phyloP scores from a whole-genome alignment of 2,888 invertebrate species.

The Parnassius apollo region DNA sequence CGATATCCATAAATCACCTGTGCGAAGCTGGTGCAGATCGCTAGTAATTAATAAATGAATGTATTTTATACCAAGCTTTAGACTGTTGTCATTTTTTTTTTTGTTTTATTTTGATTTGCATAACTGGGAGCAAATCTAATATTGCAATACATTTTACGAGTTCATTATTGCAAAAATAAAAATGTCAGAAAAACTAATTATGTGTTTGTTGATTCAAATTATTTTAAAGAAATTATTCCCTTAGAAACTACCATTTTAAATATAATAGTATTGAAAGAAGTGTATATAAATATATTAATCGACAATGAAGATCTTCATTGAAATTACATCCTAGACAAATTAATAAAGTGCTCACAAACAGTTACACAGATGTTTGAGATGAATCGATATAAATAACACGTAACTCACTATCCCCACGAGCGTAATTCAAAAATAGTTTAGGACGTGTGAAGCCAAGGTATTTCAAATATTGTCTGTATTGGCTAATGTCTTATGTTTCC shows the following conservation, averaged over 20 bases:
- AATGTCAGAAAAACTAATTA: too few relatives aligned
- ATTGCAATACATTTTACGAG: too few relatives aligned
- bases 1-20: too few relatives aligned
- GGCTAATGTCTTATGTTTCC: constrained; percentile 23
- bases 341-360: constrained; percentile 34
- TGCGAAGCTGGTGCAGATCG: too few relatives aligned
- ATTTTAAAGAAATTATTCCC: too few relatives aligned
- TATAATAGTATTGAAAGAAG: neutral
- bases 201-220: too few relatives aligned
- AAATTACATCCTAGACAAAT: constrained; percentile 15
- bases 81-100: too few relatives aligned
- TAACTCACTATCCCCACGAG: constrained; percentile 36
- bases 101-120: too few relatives aligned
- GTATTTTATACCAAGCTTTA: too few relatives aligned
- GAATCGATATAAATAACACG: constrained; percentile 41
- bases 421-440: constrained; percentile 43
- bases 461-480: constrained; percentile 35
- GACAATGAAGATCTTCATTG: neutral
- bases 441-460: constrained; percentile 39
- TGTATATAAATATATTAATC: neutral
- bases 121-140: too few relatives aligned
- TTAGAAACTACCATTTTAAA: neutral
- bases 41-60: too few relatives aligned
- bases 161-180: too few relatives aligned
- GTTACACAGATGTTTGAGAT: constrained; percentile 37